Evolutionary conservation across 2,113 vertebrate genomes (phyloP), one percentile per base, ranked within the genome.

Genomic region (Anarrhichthys ocellatus): DNA sequence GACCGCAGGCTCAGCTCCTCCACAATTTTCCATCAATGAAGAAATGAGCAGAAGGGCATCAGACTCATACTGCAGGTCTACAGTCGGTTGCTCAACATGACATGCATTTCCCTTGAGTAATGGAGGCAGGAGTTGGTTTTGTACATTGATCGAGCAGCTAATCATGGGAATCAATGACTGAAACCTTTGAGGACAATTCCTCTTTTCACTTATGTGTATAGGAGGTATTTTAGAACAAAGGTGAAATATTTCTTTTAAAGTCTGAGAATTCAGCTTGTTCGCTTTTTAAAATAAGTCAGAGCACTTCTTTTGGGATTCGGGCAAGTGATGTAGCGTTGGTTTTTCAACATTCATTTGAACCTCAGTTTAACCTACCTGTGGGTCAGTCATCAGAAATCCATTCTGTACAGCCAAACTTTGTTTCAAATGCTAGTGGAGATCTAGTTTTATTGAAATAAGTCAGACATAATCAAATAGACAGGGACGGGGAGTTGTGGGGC

Each of bases 21-120:
- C 74, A 80, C 58, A 74, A 87, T 82, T 6, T 81, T 68, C 40
- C 63, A 32, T 42, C 71, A 29, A 29, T 68, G 81, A 87, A 71
- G 44, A 83, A 73, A 68, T 74, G 73, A 82, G 56, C 36, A 22
- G 67, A 52, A 27, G 71, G 66, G 69, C 42, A 81, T 76, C 65
- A 76, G 20, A 32, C 73, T 80, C 63, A 77, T 85, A 29, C 66
- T 88, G 76, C 81, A 82, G 81, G 71, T 85, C 74, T 87, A 78
- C 78, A 44, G 81, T 80, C 74, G 81, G 79, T 86, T 76, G 42
- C 78, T 85, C 73, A 83, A 80, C 54, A 80, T 85, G 86, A 54
- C 13, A 90, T 91, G 78, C 82, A 88, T 88, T 59, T 71, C 67
- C 73, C 82, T 17, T 17, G 67, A 82, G 87, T 67, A 77, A 85